Evolutionary conservation across 2,797 vertebrate species (phyloP).

Genomic region (Triplophysa yarkandensis): DNA sequence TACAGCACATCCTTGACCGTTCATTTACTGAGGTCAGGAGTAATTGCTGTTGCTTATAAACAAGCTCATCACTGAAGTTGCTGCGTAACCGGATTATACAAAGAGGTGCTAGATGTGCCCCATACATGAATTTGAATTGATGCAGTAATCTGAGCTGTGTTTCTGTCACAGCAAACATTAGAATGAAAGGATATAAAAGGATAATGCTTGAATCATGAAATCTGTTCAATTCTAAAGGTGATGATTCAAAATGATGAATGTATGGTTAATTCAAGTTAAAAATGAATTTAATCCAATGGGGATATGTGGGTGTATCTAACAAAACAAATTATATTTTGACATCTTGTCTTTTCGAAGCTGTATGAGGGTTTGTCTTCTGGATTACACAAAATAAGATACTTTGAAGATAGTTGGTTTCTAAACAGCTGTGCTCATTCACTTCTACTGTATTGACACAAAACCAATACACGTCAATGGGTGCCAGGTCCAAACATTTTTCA

Average conservation of each 20-base stretch:
- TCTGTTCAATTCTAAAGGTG: not conserved
- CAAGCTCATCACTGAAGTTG: slow-evolving; percentile 51
- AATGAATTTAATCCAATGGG: not conserved
- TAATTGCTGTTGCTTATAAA: slow-evolving; percentile 57
- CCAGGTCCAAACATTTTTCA: too few relatives aligned
- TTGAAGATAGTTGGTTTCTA: too few relatives aligned
- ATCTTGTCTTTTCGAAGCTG: too few relatives aligned
- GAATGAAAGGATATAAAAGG: not conserved
- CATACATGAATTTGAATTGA: not conserved
- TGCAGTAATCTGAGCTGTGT: not conserved
- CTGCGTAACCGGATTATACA: slow-evolving; percentile 23
- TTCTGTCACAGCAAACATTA: not conserved
- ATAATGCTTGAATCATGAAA: not conserved
- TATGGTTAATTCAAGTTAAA: not conserved
- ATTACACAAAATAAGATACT: too few relatives aligned
- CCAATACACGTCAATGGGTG: too few relatives aligned
- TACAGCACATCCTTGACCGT: slow-evolving; percentile 50
- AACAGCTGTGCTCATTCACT: too few relatives aligned
- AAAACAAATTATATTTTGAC: too few relatives aligned
- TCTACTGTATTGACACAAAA: too few relatives aligned
- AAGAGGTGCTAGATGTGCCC: not conserved
- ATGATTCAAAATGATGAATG: not conserved
- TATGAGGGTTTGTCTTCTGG: too few relatives aligned
- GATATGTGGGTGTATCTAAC: too few relatives aligned
- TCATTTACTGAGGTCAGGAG: slow-evolving; percentile 53